Evolutionary conservation across 2,797 vertebrate genomes (phyloP).

Genomic region (Leptatherina wallacei): DNA sequence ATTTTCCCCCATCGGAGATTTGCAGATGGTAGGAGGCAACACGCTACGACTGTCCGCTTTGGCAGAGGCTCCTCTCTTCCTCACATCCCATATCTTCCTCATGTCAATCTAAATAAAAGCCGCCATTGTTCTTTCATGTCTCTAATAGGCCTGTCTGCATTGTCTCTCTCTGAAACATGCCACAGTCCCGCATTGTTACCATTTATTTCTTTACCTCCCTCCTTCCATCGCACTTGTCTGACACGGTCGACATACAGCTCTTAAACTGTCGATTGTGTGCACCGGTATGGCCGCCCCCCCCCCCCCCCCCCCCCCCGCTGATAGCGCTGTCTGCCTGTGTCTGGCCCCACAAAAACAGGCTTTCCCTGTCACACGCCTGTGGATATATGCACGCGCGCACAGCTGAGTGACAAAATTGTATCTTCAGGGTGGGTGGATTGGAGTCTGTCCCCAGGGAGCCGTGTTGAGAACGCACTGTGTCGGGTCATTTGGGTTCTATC

Average conservation of each 20-base stretch:
- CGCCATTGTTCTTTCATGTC: slow-evolving; percentile 35
- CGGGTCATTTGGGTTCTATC: slow-evolving; percentile 61
- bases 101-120: slow-evolving; percentile 53
- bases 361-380: slow-evolving; percentile 52
- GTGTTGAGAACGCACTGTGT: slow-evolving; percentile 53
- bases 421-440: slow-evolving; percentile 61
- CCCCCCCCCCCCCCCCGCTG: slow-evolving; percentile 21
- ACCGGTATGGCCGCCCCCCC: slow-evolving; percentile 24
- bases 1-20: slow-evolving; percentile 26
- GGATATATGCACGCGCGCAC: slow-evolving; percentile 18
- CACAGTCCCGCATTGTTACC: slow-evolving; percentile 16
- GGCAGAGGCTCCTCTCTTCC: slow-evolving; percentile 25
- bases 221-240: slow-evolving; percentile 32
- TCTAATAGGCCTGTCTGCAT: slow-evolving; percentile 50
- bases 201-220: no score
- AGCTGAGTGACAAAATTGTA: slow-evolving; percentile 65
- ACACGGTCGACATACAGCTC: slow-evolving; percentile 40
- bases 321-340: slow-evolving; percentile 40
- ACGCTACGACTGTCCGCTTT: slow-evolving; percentile 13
- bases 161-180: slow-evolving; percentile 27
- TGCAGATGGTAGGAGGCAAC: slow-evolving; percentile 19
- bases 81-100: slow-evolving; percentile 37
- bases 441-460: slow-evolving; percentile 60
- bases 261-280: slow-evolving; percentile 42
- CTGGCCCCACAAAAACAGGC: slow-evolving; percentile 51